Evolutionary conservation across 2,113 vertebrate species (phyloP).

Genomic region (Blennius ocellaris): DNA sequence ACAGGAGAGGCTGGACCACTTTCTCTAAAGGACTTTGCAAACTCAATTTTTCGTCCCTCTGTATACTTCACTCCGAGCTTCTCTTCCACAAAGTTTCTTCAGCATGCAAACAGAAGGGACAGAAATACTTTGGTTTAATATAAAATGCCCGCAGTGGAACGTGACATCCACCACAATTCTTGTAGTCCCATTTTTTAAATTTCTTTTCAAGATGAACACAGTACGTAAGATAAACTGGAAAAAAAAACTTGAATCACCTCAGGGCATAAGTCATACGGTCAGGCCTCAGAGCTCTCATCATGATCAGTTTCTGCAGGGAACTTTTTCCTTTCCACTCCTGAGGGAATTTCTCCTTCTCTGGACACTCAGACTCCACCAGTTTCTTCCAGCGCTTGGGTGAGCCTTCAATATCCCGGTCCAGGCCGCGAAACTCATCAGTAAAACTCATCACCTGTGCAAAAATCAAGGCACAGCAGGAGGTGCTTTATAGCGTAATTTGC

Average conservation of each 20-base stretch:
- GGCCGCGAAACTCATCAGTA: constrained; percentile 82
- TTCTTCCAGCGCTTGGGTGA: constrained; percentile 84
- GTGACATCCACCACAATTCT: no score
- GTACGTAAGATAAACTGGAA: no score
- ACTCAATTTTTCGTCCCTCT: constrained; percentile 82
- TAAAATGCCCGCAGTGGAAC: no score
- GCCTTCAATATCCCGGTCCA: constrained; percentile 84
- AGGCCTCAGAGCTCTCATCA: constrained; percentile 80
- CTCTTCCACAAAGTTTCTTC: constrained; percentile 84
- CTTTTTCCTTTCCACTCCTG: constrained; percentile 84
- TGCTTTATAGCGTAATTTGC: background rate
- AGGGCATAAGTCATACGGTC: constrained; percentile 82
- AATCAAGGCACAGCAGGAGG: background rate
- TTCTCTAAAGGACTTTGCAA: constrained; percentile 83
- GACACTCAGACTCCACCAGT: constrained; percentile 81
- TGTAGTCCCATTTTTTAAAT: no score
- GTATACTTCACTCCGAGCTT: constrained; percentile 83
- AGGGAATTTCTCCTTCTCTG: constrained; percentile 84
- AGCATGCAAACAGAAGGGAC: constrained; percentile 2
- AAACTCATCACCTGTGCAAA: constrained; percentile 78
- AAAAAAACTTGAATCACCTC: constrained; percentile 53
- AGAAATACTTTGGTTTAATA: background rate
- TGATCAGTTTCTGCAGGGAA: constrained; percentile 83
- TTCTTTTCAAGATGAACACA: no score
- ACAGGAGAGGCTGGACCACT: constrained; percentile 78